Conservation (phyloP, 37 sponge, comb jelly and placozoan species). For the Ephydatia muelleri region DNA sequence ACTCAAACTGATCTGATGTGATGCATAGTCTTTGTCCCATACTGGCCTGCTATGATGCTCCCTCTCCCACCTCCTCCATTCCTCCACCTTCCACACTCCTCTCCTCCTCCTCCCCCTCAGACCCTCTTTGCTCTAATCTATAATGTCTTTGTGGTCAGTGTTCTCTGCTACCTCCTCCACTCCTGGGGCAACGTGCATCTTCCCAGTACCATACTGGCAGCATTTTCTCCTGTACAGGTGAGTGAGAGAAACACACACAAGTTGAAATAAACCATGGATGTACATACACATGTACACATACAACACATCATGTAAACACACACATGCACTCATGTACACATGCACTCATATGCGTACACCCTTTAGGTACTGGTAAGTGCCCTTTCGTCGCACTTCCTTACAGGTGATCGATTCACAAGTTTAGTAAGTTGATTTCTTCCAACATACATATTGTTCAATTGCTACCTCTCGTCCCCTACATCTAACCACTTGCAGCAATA, state of each 20-base stretch:
- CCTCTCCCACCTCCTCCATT: not conserved
- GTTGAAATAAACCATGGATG: too few species aligned
- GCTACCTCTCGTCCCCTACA: not conserved
- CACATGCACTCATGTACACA: not conserved
- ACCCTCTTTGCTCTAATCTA: constrained; percentile 70
- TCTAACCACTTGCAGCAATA: constrained; percentile 74
- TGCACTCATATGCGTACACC: not conserved
- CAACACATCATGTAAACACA: too few species aligned
- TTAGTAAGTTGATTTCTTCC: not conserved
- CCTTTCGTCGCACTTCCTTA: constrained; percentile 51
- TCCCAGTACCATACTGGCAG: constrained; percentile 74
- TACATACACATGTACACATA: too few species aligned
- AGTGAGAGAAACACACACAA: too few species aligned
- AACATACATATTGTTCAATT: not conserved
- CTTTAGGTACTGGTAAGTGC: constrained; percentile 58
- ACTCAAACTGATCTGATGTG: too few species aligned
- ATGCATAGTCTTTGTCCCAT: not conserved
- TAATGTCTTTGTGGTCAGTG: constrained; percentile 79
- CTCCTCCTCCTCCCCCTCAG: constrained; percentile 28
- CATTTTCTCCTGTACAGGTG: constrained; percentile 94
- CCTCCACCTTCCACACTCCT: not conserved
- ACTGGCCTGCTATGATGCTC: not conserved
- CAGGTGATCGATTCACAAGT: constrained; percentile 39
- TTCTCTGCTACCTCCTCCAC: constrained; percentile 83
- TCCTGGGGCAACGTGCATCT: constrained; percentile 81